A percentile compares a stretch with the other conserved stretches of the same genome.
Evolutionary conservation across 1,140 invertebrate genomes (phyloP).

Genomic region (Dufourea novaeangliae): DNA sequence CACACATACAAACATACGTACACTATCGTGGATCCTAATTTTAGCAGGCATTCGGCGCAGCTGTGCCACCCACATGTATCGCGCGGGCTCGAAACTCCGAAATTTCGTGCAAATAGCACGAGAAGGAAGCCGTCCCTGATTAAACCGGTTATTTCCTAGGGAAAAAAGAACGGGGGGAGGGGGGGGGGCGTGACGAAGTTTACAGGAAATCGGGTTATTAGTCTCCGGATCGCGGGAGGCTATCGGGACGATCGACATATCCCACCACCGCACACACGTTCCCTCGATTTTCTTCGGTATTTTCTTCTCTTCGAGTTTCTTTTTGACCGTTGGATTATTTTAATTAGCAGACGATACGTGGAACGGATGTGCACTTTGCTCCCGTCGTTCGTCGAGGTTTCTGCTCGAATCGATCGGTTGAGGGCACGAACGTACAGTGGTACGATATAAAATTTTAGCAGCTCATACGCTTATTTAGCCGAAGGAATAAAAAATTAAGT

Average conservation of each 20-base stretch:
- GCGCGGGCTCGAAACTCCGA: conserved; percentile 68
- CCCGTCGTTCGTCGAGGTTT: neutral
- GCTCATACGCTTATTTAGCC: no score
- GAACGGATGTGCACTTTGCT: neutral
- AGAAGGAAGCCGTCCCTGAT: conserved; percentile 69
- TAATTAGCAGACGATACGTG: conserved; percentile 6
- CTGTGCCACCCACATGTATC: conserved; percentile 72
- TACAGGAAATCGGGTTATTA: conserved; percentile 70
- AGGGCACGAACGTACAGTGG: no score
- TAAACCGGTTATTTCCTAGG: conserved; percentile 69
- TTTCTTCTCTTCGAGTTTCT: neutral
- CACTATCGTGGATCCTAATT: conserved; percentile 70
- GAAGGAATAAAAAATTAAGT: no score
- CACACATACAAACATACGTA: conserved; percentile 1
- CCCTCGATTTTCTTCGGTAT: neutral
- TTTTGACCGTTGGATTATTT: conserved; percentile 11
- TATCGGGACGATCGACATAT: conserved; percentile 25
- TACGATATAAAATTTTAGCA: no score
- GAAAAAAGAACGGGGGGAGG: conserved; percentile 51
- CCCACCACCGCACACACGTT: neutral
- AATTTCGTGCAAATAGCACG: conserved; percentile 70
- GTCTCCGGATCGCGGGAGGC: conserved; percentile 48
- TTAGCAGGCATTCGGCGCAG: conserved; percentile 74
- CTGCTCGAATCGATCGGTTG: no score
- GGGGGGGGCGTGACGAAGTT: conserved; percentile 53